Evolutionary conservation across 2,113 vertebrate species (phyloP).

Genomic region (Marmota monax): DNA sequence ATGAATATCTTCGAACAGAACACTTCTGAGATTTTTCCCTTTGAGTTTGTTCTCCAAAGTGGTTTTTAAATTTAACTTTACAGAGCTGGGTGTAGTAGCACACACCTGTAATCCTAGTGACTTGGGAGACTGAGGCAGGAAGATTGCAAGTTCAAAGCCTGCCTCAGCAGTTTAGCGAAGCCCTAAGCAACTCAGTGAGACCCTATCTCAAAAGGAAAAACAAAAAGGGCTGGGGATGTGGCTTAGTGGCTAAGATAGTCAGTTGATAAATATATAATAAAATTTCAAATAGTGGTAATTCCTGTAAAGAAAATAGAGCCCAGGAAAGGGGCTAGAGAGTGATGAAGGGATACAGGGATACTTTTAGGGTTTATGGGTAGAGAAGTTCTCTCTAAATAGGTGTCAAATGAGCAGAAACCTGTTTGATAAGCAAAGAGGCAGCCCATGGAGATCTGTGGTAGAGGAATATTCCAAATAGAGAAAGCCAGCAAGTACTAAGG

Average conservation of each 20-base stretch:
- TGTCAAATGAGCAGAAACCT: neutral
- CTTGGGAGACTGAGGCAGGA: too few species aligned
- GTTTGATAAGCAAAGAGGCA: neutral
- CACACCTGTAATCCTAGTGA: too few species aligned
- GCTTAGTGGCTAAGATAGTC: too few species aligned
- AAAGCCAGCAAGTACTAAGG: neutral
- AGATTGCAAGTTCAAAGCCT: too few species aligned
- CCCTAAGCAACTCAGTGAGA: too few species aligned
- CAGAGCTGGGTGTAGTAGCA: too few species aligned
- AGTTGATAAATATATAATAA: neutral
- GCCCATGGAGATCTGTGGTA: neutral
- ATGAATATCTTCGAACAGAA: constrained; percentile 51
- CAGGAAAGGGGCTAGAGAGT: neutral
- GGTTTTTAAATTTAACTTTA: neutral
- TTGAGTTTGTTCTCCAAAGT: constrained; percentile 36
- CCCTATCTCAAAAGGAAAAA: too few species aligned
- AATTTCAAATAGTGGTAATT: neutral
- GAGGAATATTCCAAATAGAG: neutral
- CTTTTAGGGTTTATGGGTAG: neutral
- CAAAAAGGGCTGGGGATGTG: too few species aligned
- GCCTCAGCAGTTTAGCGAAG: too few species aligned
- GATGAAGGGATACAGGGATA: neutral
- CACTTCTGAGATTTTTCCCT: constrained; percentile 16
- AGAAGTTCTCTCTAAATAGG: neutral
- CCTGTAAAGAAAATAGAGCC: neutral